These are phyloP conservation scores for Drosophila quadrilineata DNA, from an alignment of 1,140 invertebrate species.

Conservation along the genomic window DNA sequence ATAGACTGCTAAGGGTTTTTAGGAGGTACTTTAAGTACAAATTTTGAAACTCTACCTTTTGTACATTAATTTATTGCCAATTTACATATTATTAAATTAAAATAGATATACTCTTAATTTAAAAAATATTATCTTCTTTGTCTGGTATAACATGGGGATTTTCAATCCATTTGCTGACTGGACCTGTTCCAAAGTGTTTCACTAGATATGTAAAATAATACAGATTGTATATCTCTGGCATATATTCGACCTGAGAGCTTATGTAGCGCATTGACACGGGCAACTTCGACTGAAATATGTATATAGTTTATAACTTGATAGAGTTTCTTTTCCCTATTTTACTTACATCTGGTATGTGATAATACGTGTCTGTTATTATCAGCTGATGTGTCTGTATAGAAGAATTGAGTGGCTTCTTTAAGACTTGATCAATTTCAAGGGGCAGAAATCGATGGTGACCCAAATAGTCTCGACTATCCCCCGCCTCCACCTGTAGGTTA, in stretches of 20 bases:
- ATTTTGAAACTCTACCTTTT: too few relatives aligned
- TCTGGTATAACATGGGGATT: not conserved
- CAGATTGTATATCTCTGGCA: conserved; percentile 21
- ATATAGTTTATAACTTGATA: not conserved
- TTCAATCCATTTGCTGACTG: not conserved
- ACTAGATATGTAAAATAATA: conserved; percentile 48
- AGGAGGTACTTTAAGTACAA: not conserved
- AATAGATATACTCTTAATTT: too few relatives aligned
- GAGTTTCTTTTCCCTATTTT: not conserved
- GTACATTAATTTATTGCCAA: too few relatives aligned
- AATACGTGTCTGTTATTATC: too few relatives aligned
- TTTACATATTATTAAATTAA: too few relatives aligned
- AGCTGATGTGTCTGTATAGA: conserved; percentile 36
- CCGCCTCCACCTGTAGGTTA: conserved; percentile 50
- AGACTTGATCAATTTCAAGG: conserved; percentile 27
- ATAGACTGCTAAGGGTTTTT: too few relatives aligned
- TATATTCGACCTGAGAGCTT: conserved; percentile 16
- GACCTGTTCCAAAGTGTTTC: conserved; percentile 40
- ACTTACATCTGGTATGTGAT: conserved; percentile 47
- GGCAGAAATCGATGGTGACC: conserved; percentile 52
- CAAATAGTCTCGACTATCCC: conserved; percentile 53
- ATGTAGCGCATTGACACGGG: conserved; percentile 35
- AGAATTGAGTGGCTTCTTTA: conserved; percentile 22
- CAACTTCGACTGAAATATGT: conserved; percentile 19
- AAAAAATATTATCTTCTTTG: too few relatives aligned